phyloP scores from a whole-genome alignment of 2,797 vertebrate species.

The Graptemys geographica region DNA sequence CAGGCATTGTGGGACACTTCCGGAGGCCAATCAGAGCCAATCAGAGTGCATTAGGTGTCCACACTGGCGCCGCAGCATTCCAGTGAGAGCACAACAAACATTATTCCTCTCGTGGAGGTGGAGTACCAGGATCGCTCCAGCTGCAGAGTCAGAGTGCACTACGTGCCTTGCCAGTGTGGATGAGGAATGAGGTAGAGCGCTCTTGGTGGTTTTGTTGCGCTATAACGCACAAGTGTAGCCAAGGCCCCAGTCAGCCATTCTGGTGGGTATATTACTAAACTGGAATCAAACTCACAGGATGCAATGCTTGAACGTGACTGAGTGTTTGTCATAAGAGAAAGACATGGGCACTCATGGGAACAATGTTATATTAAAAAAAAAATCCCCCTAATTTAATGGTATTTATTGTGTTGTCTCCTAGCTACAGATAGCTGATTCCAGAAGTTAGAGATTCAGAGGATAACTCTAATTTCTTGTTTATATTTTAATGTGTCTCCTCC shows the following conservation, averaged over 20 bases:
- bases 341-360: background rate
- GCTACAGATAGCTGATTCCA: background rate
- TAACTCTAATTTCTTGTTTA: background rate
- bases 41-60: too few relatives aligned
- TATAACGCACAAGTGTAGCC: too few relatives aligned
- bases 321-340: constrained; percentile 9
- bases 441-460: background rate
- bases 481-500: background rate
- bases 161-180: too few relatives aligned
- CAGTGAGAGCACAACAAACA: too few relatives aligned
- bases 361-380: background rate
- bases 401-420: background rate
- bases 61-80: rapidly evolving
- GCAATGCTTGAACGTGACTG: background rate
- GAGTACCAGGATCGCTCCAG: too few relatives aligned
- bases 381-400: background rate
- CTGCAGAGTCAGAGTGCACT: too few relatives aligned
- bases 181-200: too few relatives aligned
- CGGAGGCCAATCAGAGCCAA: too few relatives aligned
- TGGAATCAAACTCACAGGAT: background rate
- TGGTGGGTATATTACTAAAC: background rate
- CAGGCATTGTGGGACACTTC: too few relatives aligned
- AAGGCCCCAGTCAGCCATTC: background rate
- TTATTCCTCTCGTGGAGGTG: too few relatives aligned
- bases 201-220: too few relatives aligned